These are phyloP conservation scores for Leguminivora glycinivorella DNA, from an alignment of 1,140 invertebrate species.

Conservation along the genomic window DNA sequence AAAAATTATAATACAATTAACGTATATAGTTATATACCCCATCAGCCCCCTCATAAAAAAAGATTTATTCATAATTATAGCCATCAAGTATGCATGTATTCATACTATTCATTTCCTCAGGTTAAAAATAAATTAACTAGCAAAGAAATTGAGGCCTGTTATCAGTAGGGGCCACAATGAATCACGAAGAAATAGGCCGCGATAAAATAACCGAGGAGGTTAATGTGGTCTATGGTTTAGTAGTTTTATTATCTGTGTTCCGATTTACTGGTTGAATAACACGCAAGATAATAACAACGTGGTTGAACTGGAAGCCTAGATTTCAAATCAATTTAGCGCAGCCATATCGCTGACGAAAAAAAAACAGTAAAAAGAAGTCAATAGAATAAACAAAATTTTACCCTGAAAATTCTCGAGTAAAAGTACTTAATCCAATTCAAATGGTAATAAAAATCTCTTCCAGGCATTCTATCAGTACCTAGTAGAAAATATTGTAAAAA, in stretches of 20 bases:
- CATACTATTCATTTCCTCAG: not conserved
- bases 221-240: conserved; percentile 1
- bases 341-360: no score
- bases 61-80: not conserved
- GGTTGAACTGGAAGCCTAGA: no score
- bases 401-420: no score
- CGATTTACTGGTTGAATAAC: not conserved
- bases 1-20: not conserved
- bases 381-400: no score
- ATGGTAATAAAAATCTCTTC: no score
- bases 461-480: no score
- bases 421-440: no score
- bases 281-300: not conserved
- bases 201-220: conserved; percentile 44
- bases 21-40: not conserved
- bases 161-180: conserved; percentile 42
- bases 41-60: not conserved
- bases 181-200: conserved; percentile 39
- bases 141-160: conserved; percentile 47
- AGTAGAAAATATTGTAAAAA: no score
- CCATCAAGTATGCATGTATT: not conserved
- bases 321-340: no score
- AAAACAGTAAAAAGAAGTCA: no score
- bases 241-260: conserved; percentile 12
- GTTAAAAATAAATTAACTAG: not conserved